Conservation (phyloP, 2,113 vertebrate genomes). For the Saguinus midas region DNA sequence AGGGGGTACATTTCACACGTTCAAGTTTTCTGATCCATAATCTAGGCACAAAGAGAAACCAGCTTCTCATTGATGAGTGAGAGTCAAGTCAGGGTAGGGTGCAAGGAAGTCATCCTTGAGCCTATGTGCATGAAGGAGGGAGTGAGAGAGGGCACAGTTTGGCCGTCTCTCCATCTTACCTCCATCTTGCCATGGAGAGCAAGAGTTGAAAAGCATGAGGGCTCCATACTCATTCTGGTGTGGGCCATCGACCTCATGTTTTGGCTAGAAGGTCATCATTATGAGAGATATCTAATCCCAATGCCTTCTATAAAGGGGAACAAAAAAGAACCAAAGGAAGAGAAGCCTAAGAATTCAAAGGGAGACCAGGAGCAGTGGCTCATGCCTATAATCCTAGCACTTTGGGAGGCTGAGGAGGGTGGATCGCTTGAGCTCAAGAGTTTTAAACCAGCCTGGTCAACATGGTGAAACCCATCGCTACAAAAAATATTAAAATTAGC, state of each 20-base stretch:
- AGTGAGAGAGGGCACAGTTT: not conserved
- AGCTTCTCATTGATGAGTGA: not conserved
- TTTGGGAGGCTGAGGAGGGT: too few relatives aligned
- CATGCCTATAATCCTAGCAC: too few relatives aligned
- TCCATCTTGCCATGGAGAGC: not conserved
- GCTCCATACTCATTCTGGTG: not conserved
- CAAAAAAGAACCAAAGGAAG: not conserved
- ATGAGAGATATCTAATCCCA: not conserved
- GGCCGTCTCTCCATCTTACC: too few relatives aligned
- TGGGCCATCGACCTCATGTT: not conserved
- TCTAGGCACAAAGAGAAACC: not conserved
- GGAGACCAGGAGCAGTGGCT: too few relatives aligned
- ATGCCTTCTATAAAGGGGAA: not conserved
- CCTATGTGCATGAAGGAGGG: not conserved
- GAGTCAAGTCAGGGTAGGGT: not conserved
- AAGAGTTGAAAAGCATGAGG: not conserved
- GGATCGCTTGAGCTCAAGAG: too few relatives aligned
- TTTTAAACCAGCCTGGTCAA: too few relatives aligned
- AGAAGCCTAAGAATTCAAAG: not conserved
- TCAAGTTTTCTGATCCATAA: not conserved
- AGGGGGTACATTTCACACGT: not conserved
- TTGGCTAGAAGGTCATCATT: not conserved
- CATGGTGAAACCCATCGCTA: too few relatives aligned
- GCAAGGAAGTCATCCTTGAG: not conserved
- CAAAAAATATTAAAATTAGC: too few relatives aligned